phyloP scores from a whole-genome alignment of 2,888 invertebrate species.

The Thereva nobilitata region DNA sequence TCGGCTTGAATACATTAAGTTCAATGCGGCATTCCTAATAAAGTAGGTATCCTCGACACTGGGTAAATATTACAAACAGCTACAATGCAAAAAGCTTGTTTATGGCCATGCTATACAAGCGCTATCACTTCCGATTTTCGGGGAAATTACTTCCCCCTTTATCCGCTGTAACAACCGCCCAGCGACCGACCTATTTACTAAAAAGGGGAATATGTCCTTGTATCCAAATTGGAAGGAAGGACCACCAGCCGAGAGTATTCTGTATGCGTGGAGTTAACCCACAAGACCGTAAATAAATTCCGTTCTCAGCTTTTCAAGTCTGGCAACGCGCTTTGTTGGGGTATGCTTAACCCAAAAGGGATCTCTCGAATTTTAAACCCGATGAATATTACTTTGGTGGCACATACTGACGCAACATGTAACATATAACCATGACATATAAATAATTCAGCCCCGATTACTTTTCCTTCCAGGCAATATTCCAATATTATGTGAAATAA shows the following conservation, averaged over 20 bases:
- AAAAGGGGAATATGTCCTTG: neutral
- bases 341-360: conserved; percentile 2
- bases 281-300: conserved; percentile 5
- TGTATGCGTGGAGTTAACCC: conserved; percentile 2
- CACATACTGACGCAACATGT: too few relatives aligned
- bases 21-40: too few relatives aligned
- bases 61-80: neutral
- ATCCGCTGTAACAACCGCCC: neutral
- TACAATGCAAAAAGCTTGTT: conserved; percentile 26
- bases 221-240: neutral
- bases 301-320: neutral
- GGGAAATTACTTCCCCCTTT: neutral
- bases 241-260: conserved; percentile 7
- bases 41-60: conserved; percentile 1
- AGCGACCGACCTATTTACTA: too few relatives aligned
- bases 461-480: neutral
- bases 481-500: too few relatives aligned
- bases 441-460: conserved; percentile 11
- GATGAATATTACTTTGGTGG: conserved; percentile 26
- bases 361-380: conserved; percentile 26
- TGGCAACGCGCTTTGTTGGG: neutral
- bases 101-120: conserved; percentile 8
- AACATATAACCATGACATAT: neutral
- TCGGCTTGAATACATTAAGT: too few relatives aligned
- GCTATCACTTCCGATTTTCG: conserved; percentile 22